A percentile compares a stretch with the other conserved stretches of the same genome.
phyloP scores from a whole-genome alignment of 1,140 invertebrate genomes.

The Venturia canescens region DNA sequence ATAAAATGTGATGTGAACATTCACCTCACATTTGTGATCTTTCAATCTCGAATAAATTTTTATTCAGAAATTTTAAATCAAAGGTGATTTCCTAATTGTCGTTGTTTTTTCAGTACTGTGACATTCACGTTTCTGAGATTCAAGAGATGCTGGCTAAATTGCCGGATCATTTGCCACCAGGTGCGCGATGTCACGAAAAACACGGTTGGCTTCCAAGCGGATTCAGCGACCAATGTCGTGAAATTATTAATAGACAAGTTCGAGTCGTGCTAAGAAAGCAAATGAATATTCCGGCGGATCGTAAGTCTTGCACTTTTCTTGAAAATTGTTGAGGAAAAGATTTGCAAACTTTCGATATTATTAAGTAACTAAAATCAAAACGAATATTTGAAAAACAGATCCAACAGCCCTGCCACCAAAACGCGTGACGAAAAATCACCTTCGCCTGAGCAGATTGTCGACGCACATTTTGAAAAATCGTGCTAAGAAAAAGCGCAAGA shows the following conservation, averaged over 20 bases:
- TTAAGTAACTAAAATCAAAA: not conserved
- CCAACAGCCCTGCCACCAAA: too few relatives aligned
- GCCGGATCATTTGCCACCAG: constrained; percentile 79
- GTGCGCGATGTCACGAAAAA: constrained; percentile 82
- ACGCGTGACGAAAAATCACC: too few relatives aligned
- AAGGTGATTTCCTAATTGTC: not conserved
- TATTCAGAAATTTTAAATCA: not conserved
- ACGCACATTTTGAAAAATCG: constrained; percentile 22
- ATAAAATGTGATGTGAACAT: too few relatives aligned
- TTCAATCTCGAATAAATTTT: too few relatives aligned
- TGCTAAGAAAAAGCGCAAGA: constrained; percentile 34
- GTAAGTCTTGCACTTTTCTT: constrained; percentile 60
- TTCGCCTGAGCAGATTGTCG: not conserved
- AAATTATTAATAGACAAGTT: constrained; percentile 82
- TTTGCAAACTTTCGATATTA: constrained; percentile 26
- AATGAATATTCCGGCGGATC: constrained; percentile 74
- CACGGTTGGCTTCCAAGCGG: constrained; percentile 86
- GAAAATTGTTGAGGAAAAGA: not conserved
- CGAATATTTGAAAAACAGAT: constrained; percentile 13
- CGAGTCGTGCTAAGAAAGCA: constrained; percentile 78
- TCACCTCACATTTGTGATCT: too few relatives aligned
- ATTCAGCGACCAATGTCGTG: constrained; percentile 82
- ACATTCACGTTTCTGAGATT: constrained; percentile 90
- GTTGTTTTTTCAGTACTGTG: constrained; percentile 82
- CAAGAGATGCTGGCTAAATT: constrained; percentile 85